A percentile compares a stretch with the other conserved stretches of the same genome.
Evolutionary conservation across 2,888 invertebrate species (phyloP).

Genomic region (Tribolium freemani): DNA sequence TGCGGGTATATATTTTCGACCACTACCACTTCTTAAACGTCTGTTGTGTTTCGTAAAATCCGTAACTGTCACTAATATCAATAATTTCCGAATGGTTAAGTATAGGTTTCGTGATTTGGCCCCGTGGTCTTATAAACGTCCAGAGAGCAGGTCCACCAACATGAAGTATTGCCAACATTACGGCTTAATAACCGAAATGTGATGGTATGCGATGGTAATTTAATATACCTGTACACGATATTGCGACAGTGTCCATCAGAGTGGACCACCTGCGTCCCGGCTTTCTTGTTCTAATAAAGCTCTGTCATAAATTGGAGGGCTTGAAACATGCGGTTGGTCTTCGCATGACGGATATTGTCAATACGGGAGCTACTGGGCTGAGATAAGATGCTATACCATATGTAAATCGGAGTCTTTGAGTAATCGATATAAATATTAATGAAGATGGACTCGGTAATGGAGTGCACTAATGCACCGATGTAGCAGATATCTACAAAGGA

Average conservation of each 20-base stretch:
- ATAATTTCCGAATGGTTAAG: slow-evolving; percentile 30
- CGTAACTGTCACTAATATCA: slow-evolving; percentile 34
- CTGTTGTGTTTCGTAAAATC: slow-evolving; percentile 26
- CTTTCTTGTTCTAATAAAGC: slow-evolving; percentile 24
- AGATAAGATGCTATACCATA: slow-evolving; percentile 41
- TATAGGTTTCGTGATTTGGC: slow-evolving; percentile 23
- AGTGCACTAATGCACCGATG: slow-evolving; percentile 48
- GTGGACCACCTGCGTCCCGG: slow-evolving; percentile 23
- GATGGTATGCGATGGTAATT: slow-evolving; percentile 5
- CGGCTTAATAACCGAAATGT: neutral
- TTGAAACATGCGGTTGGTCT: slow-evolving; percentile 39
- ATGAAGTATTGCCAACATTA: neutral
- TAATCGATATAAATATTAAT: slow-evolving; percentile 53
- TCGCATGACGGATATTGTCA: slow-evolving; percentile 49
- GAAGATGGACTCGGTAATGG: slow-evolving; percentile 50
- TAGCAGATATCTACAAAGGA: slow-evolving; percentile 37
- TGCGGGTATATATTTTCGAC: slow-evolving; percentile 47
- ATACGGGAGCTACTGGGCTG: slow-evolving; percentile 44
- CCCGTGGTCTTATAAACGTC: slow-evolving; percentile 8
- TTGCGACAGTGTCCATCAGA: slow-evolving; percentile 21
- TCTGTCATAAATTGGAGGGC: slow-evolving; percentile 18
- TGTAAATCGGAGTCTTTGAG: slow-evolving; percentile 44
- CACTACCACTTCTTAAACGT: slow-evolving; percentile 27
- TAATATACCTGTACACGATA: slow-evolving; percentile 21
- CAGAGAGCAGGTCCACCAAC: neutral